A percentile compares a stretch with the other conserved stretches of the same genome.
These are phyloP conservation scores for Oreortyx pictus DNA, from an alignment of 2,797 vertebrate genomes.

Conservation along the genomic window DNA sequence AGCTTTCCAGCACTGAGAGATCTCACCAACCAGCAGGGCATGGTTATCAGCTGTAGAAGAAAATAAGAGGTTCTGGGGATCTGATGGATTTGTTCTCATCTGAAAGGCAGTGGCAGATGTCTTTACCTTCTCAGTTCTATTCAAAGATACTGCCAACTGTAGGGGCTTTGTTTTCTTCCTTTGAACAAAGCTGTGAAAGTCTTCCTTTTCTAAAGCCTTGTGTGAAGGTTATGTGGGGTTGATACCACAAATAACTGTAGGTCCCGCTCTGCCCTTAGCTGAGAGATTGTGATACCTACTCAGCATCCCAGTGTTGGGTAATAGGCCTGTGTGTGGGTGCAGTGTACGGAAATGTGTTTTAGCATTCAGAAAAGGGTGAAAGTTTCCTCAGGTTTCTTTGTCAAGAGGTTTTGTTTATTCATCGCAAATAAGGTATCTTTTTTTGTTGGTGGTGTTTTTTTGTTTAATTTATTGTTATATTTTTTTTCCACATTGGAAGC, in stretches of 20 bases:
- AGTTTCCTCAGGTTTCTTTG: conserved; percentile 17
- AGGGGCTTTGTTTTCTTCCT: conserved; percentile 6
- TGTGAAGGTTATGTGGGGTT: conserved; percentile 5
- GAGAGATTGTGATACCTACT: conserved; percentile 40
- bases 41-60: not conserved
- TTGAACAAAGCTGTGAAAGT: conserved; percentile 21
- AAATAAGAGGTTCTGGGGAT: not conserved
- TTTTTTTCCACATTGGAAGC: not conserved
- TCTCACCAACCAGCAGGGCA: not conserved
- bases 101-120: conserved; percentile 11
- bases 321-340: conserved; percentile 50
- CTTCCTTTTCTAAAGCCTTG: not conserved
- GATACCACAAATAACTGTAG: conserved; percentile 20
- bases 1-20: not conserved
- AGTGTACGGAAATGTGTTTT: not conserved
- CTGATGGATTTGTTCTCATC: not conserved
- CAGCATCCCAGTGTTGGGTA: conserved; percentile 21
- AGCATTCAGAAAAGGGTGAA: not conserved
- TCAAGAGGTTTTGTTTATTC: conserved; percentile 9
- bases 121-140: not conserved
- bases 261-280: conserved; percentile 20
- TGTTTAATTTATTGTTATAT: not conserved
- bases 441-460: not conserved
- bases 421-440: not conserved
- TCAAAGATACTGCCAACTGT: not conserved